These are phyloP conservation scores for Cheumatopsyche charites DNA, from an alignment of 1,140 invertebrate genomes.

Conservation along the genomic window DNA sequence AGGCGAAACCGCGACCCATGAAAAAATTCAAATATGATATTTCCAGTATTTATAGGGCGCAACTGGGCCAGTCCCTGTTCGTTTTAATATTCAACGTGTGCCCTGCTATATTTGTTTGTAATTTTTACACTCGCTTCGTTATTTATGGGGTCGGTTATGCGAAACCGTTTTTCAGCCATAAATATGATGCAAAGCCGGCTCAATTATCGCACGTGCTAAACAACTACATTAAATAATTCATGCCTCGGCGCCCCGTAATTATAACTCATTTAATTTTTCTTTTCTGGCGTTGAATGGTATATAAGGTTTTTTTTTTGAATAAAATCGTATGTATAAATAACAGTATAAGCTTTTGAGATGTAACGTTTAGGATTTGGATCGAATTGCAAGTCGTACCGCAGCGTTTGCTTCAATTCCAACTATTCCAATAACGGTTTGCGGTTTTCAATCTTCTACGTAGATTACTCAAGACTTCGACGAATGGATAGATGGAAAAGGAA, in stretches of 20 bases:
- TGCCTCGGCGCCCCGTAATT: neutral
- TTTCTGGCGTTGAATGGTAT: neutral
- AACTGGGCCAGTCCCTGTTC: neutral
- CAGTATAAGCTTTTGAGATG: neutral
- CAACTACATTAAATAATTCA: neutral
- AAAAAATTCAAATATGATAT: no score
- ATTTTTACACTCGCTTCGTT: slow-evolving; percentile 18
- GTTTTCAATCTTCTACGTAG: slow-evolving; percentile 27
- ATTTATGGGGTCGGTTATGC: slow-evolving; percentile 24
- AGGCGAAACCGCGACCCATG: no score
- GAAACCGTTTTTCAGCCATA: slow-evolving; percentile 14
- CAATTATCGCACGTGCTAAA: slow-evolving; percentile 25
- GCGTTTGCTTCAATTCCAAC: slow-evolving; percentile 26
- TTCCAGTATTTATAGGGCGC: no score
- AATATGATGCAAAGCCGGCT: slow-evolving; percentile 23
- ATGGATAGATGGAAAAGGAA: slow-evolving; percentile 8
- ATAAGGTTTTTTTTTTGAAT: no score
- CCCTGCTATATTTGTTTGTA: slow-evolving; percentile 11
- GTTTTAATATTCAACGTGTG: slow-evolving; percentile 16
- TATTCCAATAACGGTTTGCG: slow-evolving; percentile 36
- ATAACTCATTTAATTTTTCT: neutral
- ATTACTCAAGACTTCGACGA: slow-evolving; percentile 17
- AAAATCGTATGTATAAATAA: neutral
- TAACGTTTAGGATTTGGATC: neutral
- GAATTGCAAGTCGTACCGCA: slow-evolving; percentile 8